These are phyloP conservation scores for Eonycteris spelaea DNA, from an alignment of 2,113 vertebrate genomes.

Conservation along the genomic window DNA sequence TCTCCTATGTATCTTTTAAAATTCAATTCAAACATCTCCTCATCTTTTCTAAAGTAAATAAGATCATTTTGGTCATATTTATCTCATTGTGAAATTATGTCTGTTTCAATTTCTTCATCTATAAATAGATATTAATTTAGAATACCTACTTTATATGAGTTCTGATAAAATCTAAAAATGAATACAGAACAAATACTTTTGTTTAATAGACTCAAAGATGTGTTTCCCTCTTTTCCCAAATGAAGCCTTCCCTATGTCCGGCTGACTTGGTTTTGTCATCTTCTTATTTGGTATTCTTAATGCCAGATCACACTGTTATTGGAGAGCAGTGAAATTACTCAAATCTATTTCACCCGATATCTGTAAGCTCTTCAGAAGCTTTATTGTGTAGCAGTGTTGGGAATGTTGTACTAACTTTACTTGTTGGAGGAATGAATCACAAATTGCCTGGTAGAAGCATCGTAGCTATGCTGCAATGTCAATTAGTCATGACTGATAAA, in stretches of 20 bases:
- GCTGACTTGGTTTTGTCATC: not conserved
- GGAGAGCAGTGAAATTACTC: not conserved
- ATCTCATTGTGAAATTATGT: not conserved
- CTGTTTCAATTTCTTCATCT: not conserved
- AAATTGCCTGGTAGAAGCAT: not conserved
- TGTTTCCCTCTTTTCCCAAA: not conserved
- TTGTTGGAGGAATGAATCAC: not conserved
- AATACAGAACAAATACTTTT: not conserved
- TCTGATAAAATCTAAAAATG: not conserved
- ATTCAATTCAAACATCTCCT: not conserved
- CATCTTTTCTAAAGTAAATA: not conserved
- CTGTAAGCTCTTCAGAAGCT: not conserved
- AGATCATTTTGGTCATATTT: not conserved
- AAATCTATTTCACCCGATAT: not conserved
- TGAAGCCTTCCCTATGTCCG: not conserved
- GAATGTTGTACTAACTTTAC: not conserved
- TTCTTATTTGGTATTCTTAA: not conserved
- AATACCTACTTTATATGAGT: not conserved
- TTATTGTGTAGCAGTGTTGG: not conserved
- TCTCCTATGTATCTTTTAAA: not conserved
- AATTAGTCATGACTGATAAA: not conserved
- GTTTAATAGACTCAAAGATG: not conserved
- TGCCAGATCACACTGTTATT: not conserved
- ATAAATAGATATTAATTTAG: not conserved
- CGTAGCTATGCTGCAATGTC: not conserved